These are phyloP conservation scores for Lepidocolaptes lacrymiger DNA, from an alignment of 2,797 vertebrate species.

Conservation along the genomic window DNA sequence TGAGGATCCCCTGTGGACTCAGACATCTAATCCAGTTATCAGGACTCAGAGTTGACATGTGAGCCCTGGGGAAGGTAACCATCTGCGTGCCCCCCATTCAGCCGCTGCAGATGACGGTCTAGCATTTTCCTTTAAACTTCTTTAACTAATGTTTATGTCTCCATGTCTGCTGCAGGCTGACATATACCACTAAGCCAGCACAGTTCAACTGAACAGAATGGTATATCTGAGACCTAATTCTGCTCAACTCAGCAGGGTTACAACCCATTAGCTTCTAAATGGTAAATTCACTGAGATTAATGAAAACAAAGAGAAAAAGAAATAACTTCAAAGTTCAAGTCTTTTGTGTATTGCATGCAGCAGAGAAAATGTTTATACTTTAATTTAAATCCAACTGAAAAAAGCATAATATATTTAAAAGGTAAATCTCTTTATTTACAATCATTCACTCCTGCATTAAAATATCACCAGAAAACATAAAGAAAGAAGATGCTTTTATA, in stretches of 20 bases:
- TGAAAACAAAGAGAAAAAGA: not conserved
- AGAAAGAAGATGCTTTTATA: not conserved
- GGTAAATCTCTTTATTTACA: not conserved
- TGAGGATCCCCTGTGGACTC: not conserved
- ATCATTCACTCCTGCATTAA: not conserved
- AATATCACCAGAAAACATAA: not conserved
- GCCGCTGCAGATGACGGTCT: not conserved
- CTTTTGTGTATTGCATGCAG: not conserved
- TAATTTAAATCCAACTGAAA: conserved; percentile 3
- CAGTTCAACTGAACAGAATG: not conserved
- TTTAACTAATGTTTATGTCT: not conserved
- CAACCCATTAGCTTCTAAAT: not conserved
- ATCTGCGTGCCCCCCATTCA: not conserved
- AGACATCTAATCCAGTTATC: not conserved
- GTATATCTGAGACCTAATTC: not conserved
- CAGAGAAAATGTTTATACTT: not conserved
- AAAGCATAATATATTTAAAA: not conserved
- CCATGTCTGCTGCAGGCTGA: not conserved
- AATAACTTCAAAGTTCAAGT: not conserved
- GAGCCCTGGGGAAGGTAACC: not conserved
- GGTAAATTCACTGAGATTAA: not conserved
- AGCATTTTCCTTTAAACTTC: not conserved
- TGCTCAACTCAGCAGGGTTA: not conserved
- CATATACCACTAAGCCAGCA: not conserved
- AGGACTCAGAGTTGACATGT: not conserved